Evolutionary conservation across 2,113 vertebrate genomes (phyloP), one percentile per base, ranked within the genome.

Genomic region (Stictonetta naevosa): DNA sequence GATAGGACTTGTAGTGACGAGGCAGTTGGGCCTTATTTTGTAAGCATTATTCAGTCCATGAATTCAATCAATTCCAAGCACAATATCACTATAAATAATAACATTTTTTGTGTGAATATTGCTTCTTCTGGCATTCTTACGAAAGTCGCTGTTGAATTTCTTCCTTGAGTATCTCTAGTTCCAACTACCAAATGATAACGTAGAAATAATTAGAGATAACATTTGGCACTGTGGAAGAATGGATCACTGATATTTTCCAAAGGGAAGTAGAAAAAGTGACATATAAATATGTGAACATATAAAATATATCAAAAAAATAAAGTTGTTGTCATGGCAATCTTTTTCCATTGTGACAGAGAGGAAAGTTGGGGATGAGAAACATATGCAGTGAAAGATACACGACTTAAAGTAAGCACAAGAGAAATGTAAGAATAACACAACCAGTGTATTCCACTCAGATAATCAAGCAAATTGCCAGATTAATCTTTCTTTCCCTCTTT

Each of bases 341-440:
- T 94, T 93, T 92, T 88, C 68, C 53, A 95, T 96, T 95, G 80
- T 81, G 83, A 89, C 58, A 53, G 84, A 92, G 55, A 73, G 53
- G 62, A 88, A 89, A 77, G 28, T 80, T 56, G 72, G 68, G 81
- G 88, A 97, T 96, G 85, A 95, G 86, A 97, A 98, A 97, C 97
- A 97, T 59, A 90, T 95, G 90, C 83, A 55, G 64, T 60, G 95
- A 90, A 90, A 86, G 90, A 97, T 63, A 88, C 18, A 78, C 53
- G 85, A 92, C 56, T 93, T 85, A 79, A 96, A 97, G 36, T 40
- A 96, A 44, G 31, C 96, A 96, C 90, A 88, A 88, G 86, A 97
- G 93, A 95, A 93, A 95, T 78, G 72, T 72, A 86, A 87, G 88
- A 93, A 92, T 78, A 95, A 86, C 74, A 90, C 40, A 77, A 72